Evolutionary conservation across 2,797 vertebrate species (phyloP).

Genomic region (Micropoecilia bifurca): DNA sequence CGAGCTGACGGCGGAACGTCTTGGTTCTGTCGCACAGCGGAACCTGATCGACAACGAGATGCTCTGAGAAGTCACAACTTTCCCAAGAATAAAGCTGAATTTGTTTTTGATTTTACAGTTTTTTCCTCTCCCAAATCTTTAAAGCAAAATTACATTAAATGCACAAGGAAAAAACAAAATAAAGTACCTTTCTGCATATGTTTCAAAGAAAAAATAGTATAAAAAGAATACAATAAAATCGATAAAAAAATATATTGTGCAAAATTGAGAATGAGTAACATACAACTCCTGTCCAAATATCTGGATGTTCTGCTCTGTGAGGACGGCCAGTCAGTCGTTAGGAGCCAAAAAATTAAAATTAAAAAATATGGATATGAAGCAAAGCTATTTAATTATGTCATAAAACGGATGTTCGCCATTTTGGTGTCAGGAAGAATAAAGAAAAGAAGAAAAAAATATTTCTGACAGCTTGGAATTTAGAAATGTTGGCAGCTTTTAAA

Average conservation of each 20-base stretch:
- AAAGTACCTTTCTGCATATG: conserved; percentile 80
- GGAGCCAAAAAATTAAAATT: background rate
- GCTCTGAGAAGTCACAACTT: conserved; percentile 31
- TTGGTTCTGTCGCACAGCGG: conserved; percentile 33
- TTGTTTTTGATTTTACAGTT: conserved; percentile 63
- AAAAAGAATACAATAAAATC: conserved; percentile 77
- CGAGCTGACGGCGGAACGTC: conserved; percentile 43
- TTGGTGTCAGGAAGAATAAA: background rate
- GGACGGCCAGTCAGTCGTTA: background rate
- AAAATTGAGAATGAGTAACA: conserved; percentile 84
- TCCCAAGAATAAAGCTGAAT: conserved; percentile 26
- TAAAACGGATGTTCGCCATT: background rate
- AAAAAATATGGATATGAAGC: background rate
- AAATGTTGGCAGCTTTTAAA: too few relatives aligned
- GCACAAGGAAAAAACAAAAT: conserved; percentile 69
- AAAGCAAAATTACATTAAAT: conserved; percentile 52
- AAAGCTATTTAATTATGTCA: background rate
- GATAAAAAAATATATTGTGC: conserved; percentile 78
- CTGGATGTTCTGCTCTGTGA: background rate
- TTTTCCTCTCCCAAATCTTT: conserved; percentile 45
- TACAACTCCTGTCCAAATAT: conserved; percentile 7
- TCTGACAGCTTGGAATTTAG: background rate
- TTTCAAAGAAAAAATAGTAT: conserved; percentile 65
- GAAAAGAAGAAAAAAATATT: background rate
- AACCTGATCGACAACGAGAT: conserved; percentile 59